Conservation (phyloP, 2,797 vertebrate species). For the Crypturellus tataupa region DNA sequence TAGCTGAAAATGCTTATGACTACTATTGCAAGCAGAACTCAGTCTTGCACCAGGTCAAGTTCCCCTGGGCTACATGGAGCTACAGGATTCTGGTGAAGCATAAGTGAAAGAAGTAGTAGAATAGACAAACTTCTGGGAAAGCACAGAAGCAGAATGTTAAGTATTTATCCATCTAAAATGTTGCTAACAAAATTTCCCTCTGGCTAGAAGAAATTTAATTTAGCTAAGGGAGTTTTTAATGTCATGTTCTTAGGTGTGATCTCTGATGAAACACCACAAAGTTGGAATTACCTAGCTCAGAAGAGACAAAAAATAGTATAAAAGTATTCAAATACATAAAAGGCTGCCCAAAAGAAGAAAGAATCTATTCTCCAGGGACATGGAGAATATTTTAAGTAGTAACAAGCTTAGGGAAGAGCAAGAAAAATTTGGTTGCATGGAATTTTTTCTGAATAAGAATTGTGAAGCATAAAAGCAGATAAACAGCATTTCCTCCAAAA, state of each 20-base stretch:
- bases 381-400: neutral
- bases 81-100: neutral
- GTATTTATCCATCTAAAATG: neutral
- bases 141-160: neutral
- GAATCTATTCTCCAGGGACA: neutral
- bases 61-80: neutral
- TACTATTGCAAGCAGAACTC: neutral
- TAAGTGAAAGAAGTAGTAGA: neutral
- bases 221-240: neutral
- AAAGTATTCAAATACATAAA: neutral
- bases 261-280: neutral
- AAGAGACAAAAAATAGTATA: neutral
- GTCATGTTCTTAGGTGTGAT: neutral
- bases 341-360: neutral
- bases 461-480: neutral
- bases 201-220: neutral
- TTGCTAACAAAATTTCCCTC: neutral
- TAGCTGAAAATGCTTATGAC: neutral
- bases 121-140: neutral
- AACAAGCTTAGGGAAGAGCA: neutral
- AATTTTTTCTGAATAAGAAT: neutral
- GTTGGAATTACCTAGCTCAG: neutral
- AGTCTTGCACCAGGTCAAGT: neutral
- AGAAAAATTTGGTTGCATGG: neutral
- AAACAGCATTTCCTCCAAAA: neutral